These are phyloP conservation scores for Choloepus didactylus DNA, from an alignment of 2,797 vertebrate species.

Conservation along the genomic window DNA sequence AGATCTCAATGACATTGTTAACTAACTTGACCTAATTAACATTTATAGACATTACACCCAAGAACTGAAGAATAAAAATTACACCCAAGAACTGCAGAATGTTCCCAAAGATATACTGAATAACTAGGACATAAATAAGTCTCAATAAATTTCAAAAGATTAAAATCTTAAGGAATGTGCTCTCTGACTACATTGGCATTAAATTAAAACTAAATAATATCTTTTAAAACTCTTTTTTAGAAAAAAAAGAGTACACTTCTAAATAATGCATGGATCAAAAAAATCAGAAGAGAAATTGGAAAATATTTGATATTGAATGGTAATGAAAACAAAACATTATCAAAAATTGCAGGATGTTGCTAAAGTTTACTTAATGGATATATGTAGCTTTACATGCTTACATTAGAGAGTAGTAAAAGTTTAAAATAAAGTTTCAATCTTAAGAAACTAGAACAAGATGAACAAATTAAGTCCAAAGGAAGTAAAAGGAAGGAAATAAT, in stretches of 20 bases:
- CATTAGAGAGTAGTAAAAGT: not conserved
- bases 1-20: constrained; percentile 34
- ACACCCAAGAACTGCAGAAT: constrained; percentile 3
- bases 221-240: constrained; percentile 43
- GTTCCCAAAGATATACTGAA: constrained; percentile 29
- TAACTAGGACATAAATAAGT: constrained; percentile 12
- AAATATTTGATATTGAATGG: constrained; percentile 41
- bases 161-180: not conserved
- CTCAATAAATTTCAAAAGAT: constrained; percentile 43
- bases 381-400: constrained; percentile 8
- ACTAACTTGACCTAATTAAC: not conserved
- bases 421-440: constrained; percentile 8
- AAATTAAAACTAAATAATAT: constrained; percentile 21
- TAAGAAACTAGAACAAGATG: constrained; percentile 30
- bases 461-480: constrained; percentile 48
- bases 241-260: constrained; percentile 1
- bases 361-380: constrained; percentile 16
- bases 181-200: constrained; percentile 34
- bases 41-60: not conserved
- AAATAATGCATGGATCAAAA: too few species aligned
- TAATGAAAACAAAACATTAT: constrained; percentile 48
- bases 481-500: not conserved
- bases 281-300: constrained; percentile 51
- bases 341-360: not conserved
- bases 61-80: constrained; percentile 50